Evolutionary conservation across 1,140 invertebrate species (phyloP).

Genomic region (Drosophila burlai): DNA sequence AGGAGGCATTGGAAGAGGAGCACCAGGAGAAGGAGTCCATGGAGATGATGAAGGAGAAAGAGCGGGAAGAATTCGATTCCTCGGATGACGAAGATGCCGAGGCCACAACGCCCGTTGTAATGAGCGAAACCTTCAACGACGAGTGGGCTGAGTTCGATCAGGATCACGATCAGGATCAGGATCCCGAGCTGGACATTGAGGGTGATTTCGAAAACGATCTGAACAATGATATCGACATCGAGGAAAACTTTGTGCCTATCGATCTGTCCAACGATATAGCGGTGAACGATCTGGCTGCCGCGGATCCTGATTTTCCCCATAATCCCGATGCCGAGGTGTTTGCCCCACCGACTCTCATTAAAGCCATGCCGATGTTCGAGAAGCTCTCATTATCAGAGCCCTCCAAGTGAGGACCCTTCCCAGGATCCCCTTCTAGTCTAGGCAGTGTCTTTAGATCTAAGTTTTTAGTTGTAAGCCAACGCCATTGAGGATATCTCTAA

Average conservation of each 20-base stretch:
- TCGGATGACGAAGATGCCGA: conserved; percentile 68
- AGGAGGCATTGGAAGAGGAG: conserved; percentile 25
- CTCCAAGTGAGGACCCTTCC: conserved; percentile 4
- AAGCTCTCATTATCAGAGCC: conserved; percentile 56
- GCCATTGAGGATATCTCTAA: conserved; percentile 32
- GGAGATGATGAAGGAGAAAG: conserved; percentile 15
- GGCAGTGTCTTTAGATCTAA: conserved; percentile 35
- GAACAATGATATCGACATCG: conserved; percentile 74
- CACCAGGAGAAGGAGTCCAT: conserved; percentile 19
- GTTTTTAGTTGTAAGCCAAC: conserved; percentile 36
- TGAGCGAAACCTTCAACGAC: conserved; percentile 75
- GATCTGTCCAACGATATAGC: conserved; percentile 85
- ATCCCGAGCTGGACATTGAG: conserved; percentile 66
- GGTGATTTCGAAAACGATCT: conserved; percentile 67
- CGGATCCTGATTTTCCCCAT: conserved; percentile 57
- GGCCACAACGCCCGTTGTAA: conserved; percentile 41
- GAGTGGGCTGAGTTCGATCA: conserved; percentile 70
- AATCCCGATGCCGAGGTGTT: conserved; percentile 85
- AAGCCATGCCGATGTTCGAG: conserved; percentile 70
- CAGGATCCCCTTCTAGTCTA: conserved; percentile 7
- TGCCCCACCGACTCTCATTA: conserved; percentile 24
- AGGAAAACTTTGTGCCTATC: conserved; percentile 61
- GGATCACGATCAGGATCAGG: conserved; percentile 9
- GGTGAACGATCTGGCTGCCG: conserved; percentile 76
- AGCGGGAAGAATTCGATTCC: conserved; percentile 70